Percentiles rank a stretch among this genome's conserved stretches.
Evolutionary conservation across 1,140 invertebrate genomes (phyloP).

Genomic region (Eriosoma lanigerum): DNA sequence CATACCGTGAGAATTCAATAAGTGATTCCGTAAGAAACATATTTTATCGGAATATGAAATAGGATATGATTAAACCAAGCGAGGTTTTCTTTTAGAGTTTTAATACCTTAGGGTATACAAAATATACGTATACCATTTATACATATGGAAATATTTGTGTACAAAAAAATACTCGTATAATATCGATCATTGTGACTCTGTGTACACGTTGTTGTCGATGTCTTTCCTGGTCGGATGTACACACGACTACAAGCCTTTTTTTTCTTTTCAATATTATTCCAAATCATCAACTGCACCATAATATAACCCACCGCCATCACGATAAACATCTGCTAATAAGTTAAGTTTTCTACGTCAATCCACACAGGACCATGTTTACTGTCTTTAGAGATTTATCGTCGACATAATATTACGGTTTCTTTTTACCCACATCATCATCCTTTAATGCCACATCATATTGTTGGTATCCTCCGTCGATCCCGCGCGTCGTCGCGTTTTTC

Average conservation of each 20-base stretch:
- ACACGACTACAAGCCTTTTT: background rate
- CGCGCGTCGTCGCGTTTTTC: constrained; percentile 20
- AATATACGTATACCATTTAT: background rate
- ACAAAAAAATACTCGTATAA: constrained; percentile 7
- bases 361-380: constrained; percentile 40
- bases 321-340: constrained; percentile 50
- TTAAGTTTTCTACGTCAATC: constrained; percentile 49
- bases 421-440: background rate
- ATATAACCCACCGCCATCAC: background rate
- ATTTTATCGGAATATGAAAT: background rate
- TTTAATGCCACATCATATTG: background rate
- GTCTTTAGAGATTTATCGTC: constrained; percentile 49
- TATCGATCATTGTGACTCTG: constrained; percentile 31
- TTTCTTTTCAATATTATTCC: constrained; percentile 20
- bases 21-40: background rate
- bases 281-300: background rate
- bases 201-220: background rate
- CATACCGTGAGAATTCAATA: background rate
- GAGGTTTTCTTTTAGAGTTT: constrained; percentile 6
- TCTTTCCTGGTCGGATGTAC: background rate
- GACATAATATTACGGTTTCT: constrained; percentile 42
- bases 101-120: background rate
- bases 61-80: background rate
- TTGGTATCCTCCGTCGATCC: background rate
- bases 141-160: constrained; percentile 4